A percentile compares a stretch with the other conserved stretches of the same genome.
phyloP scores from a whole-genome alignment of 2,113 vertebrate genomes.

The Sylvietta virens region DNA sequence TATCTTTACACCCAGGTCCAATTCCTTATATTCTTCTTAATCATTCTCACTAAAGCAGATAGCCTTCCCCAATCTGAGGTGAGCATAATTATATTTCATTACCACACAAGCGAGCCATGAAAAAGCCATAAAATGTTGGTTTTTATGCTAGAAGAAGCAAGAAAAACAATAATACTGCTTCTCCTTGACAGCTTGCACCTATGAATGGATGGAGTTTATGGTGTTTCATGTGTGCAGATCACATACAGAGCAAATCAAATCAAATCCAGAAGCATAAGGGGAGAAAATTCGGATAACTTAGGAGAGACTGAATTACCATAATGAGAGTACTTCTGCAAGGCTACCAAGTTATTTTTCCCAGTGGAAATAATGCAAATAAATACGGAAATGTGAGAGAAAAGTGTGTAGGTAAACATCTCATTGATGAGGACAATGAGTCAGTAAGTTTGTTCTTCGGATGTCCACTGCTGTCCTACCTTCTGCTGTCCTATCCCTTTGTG shows the following conservation, averaged over 20 bases:
- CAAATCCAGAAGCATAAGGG: not conserved
- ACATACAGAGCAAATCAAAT: not conserved
- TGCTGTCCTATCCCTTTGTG: not conserved
- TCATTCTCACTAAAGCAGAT: not conserved
- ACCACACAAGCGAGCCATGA: not conserved
- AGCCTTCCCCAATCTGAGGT: not conserved
- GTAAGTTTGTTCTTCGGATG: not conserved
- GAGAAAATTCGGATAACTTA: not conserved
- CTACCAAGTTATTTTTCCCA: not conserved
- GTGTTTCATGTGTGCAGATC: not conserved
- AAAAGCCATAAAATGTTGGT: not conserved
- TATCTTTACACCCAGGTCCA: not conserved
- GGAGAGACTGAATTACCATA: not conserved
- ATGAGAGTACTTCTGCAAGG: not conserved
- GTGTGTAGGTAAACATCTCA: not conserved
- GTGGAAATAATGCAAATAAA: not conserved
- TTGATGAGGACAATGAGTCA: not conserved
- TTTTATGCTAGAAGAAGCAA: not conserved
- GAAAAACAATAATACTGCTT: not conserved
- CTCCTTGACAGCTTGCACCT: not conserved
- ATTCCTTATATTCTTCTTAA: not conserved
- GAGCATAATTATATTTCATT: not conserved
- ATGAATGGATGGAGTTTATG: not conserved
- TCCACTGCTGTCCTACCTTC: not conserved
- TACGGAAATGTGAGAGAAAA: not conserved